Base-by-base conservation (phyloP, 1,140 invertebrate genomes). In the Ceratosolen fusciceps region DNA sequence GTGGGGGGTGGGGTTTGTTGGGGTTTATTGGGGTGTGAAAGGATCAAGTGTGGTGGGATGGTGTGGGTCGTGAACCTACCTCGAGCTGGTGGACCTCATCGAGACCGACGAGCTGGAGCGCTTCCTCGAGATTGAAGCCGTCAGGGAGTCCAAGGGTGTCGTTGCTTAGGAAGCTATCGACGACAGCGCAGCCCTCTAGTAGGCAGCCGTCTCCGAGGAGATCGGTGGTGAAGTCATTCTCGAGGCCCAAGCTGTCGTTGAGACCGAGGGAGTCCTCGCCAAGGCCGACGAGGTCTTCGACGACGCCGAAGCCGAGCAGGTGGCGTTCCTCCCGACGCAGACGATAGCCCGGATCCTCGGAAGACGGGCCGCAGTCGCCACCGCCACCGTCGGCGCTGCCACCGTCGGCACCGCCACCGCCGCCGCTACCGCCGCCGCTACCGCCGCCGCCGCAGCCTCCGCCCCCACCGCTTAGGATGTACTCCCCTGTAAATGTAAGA, bases 81-180 rank as follows among this genome's bases (percentile, higher is more conserved):
- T 92, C 89, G 81, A 91, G 85, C 65, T 90, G 87, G 83, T 90
- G 87, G 83, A 90, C 92, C 87, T 94, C 93, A 86, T 94, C 93
- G 85, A 95, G 92, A 73, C 93, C 93, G 56, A 94, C 93, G 29
- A 95, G 92, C 84, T 94, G 93, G 12, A 95, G 91, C 47, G 94
- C 94, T 85, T 95, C 94, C 83, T 95, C 94, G 54, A 95, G 91
- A 82, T 94, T 92, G 85, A 94, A 93, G 86, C 93, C 93, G 86
- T 92, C 91, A 86, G 91, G 87, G 76, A 91, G 76, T 56, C 86
- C 87, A 1, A 90, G 80, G 7, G 88, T 86, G 60, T 90, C 88
- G 85, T 88, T 89, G 83, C 84, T 85, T 1, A 90, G 85, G 24
- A 90, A 84, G 14, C 86, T 87, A 73, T 90, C 88, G 73, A 90